phyloP scores from a whole-genome alignment of 2,797 vertebrate species.

The Phataginus tetradactyla region DNA sequence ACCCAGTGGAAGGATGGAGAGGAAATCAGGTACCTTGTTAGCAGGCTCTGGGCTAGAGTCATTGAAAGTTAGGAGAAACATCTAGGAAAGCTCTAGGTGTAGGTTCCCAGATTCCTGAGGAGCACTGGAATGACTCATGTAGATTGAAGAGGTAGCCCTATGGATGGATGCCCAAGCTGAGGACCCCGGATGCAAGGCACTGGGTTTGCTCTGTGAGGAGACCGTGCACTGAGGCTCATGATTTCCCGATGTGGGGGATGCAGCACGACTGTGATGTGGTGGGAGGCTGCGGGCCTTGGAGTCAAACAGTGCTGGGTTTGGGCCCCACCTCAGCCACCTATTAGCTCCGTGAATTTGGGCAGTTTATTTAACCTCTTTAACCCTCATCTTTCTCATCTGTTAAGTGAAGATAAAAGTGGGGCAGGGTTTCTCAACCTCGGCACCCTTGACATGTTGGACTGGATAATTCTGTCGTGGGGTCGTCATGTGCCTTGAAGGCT shows the following conservation, averaged over 20 bases:
- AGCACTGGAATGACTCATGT: not conserved
- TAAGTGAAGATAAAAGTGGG: slow-evolving; percentile 1
- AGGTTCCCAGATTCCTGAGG: not conserved
- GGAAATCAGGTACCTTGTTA: not conserved
- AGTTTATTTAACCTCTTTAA: not conserved
- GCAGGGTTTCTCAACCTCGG: not conserved
- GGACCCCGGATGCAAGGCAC: not conserved
- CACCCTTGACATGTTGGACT: not conserved
- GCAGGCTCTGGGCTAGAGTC: not conserved
- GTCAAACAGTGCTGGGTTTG: not conserved
- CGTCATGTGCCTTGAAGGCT: not conserved
- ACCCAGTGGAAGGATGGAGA: not conserved
- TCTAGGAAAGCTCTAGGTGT: not conserved
- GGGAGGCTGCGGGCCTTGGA: not conserved
- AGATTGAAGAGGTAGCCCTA: not conserved
- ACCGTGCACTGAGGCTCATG: not conserved
- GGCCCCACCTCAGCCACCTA: not conserved
- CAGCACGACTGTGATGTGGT: not conserved
- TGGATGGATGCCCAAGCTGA: not conserved
- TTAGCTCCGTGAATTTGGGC: not conserved
- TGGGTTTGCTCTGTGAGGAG: not conserved
- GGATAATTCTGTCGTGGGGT: not conserved
- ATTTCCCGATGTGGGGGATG: not conserved
- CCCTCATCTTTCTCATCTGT: not conserved
- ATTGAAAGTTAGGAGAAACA: not conserved